Conservation (phyloP, 2,888 invertebrate species). For the Cheilosia vulpina region DNA sequence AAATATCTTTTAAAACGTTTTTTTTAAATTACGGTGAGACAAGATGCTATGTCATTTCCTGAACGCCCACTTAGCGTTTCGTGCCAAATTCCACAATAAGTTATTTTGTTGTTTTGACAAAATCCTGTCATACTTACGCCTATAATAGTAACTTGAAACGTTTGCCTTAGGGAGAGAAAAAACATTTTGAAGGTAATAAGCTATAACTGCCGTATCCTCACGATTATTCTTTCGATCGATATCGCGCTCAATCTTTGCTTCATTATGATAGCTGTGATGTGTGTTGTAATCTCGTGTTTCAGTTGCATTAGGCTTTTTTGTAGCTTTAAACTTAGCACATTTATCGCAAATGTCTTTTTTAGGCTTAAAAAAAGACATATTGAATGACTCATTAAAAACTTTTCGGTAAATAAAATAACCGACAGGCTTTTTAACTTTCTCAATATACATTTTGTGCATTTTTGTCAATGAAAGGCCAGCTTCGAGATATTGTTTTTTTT, state of each 20-base stretch:
- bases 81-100: constrained; percentile 15
- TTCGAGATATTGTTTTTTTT: no score
- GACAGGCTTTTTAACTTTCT: no score
- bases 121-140: constrained; percentile 1
- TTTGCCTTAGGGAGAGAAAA: constrained; percentile 14
- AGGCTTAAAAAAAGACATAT: background rate
- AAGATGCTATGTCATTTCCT: background rate
- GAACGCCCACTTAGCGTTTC: constrained; percentile 18
- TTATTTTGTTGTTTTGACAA: background rate
- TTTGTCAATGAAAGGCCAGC: no score
- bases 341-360: background rate
- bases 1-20: no score
- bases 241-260: constrained; percentile 31
- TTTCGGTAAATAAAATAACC: background rate
- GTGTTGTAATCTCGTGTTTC: constrained; percentile 13
- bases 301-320: background rate
- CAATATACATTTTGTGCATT: no score
- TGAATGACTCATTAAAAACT: background rate
- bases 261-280: constrained; percentile 6
- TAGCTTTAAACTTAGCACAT: background rate
- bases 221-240: constrained; percentile 15
- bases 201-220: constrained; percentile 8
- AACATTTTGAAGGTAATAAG: no score
- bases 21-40: background rate
- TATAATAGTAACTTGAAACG: constrained; percentile 15